These are phyloP conservation scores for Drosophila grimshawi DNA, from an alignment of 1,140 invertebrate genomes.

Conservation along the genomic window DNA sequence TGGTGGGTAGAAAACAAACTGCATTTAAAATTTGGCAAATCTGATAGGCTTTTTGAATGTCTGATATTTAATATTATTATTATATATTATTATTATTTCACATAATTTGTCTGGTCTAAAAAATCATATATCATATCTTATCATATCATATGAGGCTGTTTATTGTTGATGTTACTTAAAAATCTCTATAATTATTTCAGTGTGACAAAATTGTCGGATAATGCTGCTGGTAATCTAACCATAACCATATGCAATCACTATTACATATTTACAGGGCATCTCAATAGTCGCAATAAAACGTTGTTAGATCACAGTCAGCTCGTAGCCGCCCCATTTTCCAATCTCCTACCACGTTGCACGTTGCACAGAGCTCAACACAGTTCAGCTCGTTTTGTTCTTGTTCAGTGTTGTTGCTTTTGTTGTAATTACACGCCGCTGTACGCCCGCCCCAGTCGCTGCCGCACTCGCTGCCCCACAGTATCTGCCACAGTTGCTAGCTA, in stretches of 20 bases:
- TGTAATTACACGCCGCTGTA: constrained; percentile 67
- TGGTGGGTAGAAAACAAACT: too few species aligned
- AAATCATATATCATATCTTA: too few species aligned
- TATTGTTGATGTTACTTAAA: too few species aligned
- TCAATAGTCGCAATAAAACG: background rate
- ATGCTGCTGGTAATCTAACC: too few species aligned
- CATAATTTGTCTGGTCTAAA: too few species aligned
- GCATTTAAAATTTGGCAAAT: too few species aligned
- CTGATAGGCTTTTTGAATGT: too few species aligned
- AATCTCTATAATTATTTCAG: too few species aligned
- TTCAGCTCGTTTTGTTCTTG: constrained; percentile 76
- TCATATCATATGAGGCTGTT: too few species aligned
- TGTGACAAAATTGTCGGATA: too few species aligned
- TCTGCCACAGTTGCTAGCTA: constrained; percentile 24
- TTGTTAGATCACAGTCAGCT: background rate
- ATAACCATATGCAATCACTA: background rate
- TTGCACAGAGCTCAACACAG: background rate
- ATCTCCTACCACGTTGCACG: constrained; percentile 1
- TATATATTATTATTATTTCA: too few species aligned
- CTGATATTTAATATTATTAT: too few species aligned
- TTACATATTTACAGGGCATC: background rate
- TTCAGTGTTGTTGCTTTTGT: constrained; percentile 71
- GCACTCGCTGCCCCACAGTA: constrained; percentile 11
- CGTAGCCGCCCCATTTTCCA: constrained; percentile 11
- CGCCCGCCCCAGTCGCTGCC: constrained; percentile 49